A percentile compares a stretch with the other conserved stretches of the same genome.
These are phyloP conservation scores for Metaphire vulgaris DNA, from an alignment of 1,140 invertebrate species.

Conservation along the genomic window DNA sequence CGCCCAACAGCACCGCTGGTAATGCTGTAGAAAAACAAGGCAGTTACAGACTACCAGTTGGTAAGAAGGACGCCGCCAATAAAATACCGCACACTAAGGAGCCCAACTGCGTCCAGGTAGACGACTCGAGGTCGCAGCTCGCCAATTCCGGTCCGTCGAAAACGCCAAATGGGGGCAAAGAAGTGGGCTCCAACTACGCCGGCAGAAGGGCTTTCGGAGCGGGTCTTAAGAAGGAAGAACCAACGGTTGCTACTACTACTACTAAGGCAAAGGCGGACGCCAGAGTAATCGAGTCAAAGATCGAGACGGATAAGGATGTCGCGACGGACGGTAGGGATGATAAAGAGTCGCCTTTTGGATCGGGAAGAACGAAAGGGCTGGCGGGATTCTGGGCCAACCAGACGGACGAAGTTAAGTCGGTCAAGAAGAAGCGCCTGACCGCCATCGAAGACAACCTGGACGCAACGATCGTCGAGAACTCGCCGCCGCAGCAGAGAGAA, in stretches of 20 bases:
- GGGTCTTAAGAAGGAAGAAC: background rate
- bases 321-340: background rate
- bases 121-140: no score
- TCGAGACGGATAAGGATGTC: background rate
- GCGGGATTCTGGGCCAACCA: background rate
- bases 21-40: no score
- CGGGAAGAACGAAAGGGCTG: background rate
- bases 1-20: no score
- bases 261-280: no score
- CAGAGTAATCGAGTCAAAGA: background rate
- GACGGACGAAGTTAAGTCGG: background rate
- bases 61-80: no score
- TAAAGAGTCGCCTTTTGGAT: background rate
- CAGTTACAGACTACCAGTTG: no score
- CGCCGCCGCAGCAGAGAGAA: constrained; percentile 9
- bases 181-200: background rate
- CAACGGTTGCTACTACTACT: no score
- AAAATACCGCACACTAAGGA: no score
- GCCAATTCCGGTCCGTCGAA: no score
- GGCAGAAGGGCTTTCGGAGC: background rate
- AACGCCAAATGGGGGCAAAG: background rate
- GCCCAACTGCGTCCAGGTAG: no score
- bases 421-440: background rate
- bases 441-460: background rate
- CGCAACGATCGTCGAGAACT: constrained; percentile 4